phyloP scores from a whole-genome alignment of 2,888 invertebrate genomes.

The Coleophora deauratella region DNA sequence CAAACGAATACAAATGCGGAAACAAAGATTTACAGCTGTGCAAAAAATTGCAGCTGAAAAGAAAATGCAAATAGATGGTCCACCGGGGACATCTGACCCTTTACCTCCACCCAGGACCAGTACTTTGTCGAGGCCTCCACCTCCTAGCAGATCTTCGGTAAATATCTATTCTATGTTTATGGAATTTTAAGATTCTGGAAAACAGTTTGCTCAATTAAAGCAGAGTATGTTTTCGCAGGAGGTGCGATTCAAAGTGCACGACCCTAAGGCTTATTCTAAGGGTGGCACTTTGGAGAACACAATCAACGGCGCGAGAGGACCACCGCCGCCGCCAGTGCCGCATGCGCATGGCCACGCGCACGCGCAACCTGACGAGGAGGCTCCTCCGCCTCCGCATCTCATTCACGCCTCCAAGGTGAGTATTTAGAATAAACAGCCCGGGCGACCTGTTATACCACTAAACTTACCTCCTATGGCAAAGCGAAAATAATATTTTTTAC shows the following conservation, averaged over 20 bases:
- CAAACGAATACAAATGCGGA: conserved; percentile 96
- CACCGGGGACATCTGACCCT: conserved; percentile 77
- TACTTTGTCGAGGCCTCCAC: conserved; percentile 76
- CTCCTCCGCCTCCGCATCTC: conserved; percentile 79
- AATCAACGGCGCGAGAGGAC: conserved; percentile 83
- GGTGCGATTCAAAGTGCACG: conserved; percentile 95
- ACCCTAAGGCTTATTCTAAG: conserved; percentile 93
- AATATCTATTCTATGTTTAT: neutral
- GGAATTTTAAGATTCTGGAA: no score
- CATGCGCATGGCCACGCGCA: neutral
- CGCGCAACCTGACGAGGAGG: conserved; percentile 60
- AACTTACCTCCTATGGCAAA: no score
- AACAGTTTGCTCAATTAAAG: neutral
- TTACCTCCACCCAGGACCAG: conserved; percentile 75
- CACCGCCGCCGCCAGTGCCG: conserved; percentile 27
- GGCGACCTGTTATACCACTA: no score
- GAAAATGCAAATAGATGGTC: conserved; percentile 86
- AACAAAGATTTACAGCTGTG: conserved; percentile 90
- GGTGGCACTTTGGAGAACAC: conserved; percentile 92
- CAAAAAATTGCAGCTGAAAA: conserved; percentile 95
- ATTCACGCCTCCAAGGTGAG: conserved; percentile 43
- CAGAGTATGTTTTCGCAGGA: conserved; percentile 73
- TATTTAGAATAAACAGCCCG: neutral
- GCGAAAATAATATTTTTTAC: no score
- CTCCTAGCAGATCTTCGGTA: conserved; percentile 62